Conservation (phyloP, 2,113 vertebrate genomes). For the Cyprinodon tularosa region DNA sequence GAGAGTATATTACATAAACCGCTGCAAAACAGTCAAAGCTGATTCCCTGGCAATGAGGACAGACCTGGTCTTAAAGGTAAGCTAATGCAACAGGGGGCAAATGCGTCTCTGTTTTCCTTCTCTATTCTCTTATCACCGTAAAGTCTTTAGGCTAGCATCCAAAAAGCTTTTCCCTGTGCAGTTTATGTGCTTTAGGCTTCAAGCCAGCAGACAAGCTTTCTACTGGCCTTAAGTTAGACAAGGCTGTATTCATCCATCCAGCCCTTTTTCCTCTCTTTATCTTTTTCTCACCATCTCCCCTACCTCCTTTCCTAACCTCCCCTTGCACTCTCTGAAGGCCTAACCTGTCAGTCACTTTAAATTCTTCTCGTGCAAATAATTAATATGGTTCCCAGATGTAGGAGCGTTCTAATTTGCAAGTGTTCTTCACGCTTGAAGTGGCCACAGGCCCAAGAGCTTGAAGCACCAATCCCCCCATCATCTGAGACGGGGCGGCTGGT, state of each 20-base stretch:
- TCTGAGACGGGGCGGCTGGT: slow-evolving; percentile 70
- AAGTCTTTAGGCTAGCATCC: slow-evolving; percentile 77
- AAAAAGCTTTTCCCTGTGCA: slow-evolving; percentile 76
- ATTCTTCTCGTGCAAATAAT: slow-evolving; percentile 81
- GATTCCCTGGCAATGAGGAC: slow-evolving; percentile 46
- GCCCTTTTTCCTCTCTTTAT: slow-evolving; percentile 45
- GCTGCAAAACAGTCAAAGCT: slow-evolving; percentile 50
- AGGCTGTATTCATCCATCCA: slow-evolving; percentile 64
- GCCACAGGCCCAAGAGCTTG: slow-evolving; percentile 74
- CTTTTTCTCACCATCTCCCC: slow-evolving; percentile 29
- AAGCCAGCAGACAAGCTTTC: slow-evolving; percentile 74
- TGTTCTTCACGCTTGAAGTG: slow-evolving; percentile 81
- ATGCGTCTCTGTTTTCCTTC: slow-evolving; percentile 53
- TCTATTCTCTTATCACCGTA: slow-evolving; percentile 68
- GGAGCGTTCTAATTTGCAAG: slow-evolving; percentile 81
- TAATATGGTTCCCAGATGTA: slow-evolving; percentile 74
- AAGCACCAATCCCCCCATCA: slow-evolving; percentile 78
- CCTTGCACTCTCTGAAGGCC: slow-evolving; percentile 52
- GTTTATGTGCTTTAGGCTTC: slow-evolving; percentile 78
- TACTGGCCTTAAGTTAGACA: slow-evolving; percentile 70
- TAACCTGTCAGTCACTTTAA: slow-evolving; percentile 80
- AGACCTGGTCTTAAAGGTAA: slow-evolving; percentile 58
- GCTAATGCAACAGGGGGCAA: slow-evolving; percentile 51
- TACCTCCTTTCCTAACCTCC: slow-evolving; percentile 16
- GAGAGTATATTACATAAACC: slow-evolving; percentile 50